Conservation (phyloP, 1,140 invertebrate genomes). For the Bombyx mori region ASM3026992v2 NC_085134.1:7876501-7877000, state of each 20-base stretch:
- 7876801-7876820: conserved; percentile 23
- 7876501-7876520: no score
- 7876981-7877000: no score
- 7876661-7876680: conserved; percentile 87
- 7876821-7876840: no score
- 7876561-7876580: background rate
- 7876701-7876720: conserved; percentile 38
- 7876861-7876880: no score
- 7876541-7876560: no score
- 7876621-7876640: conserved; percentile 40
- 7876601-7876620: conserved; percentile 39
- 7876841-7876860: no score
- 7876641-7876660: conserved; percentile 44
- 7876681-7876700: conserved; percentile 68
- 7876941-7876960: no score
- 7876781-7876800: conserved; percentile 16
- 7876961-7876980: no score
- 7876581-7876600: background rate
- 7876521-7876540: no score
- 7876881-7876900: no score
- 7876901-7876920: no score
- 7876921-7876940: no score
- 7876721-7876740: conserved; percentile 40
- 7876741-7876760: conserved; percentile 11
- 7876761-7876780: conserved; percentile 17